Conservation (phyloP, 2,888 invertebrate genomes). For the Ptychoptera albimana region DNA sequence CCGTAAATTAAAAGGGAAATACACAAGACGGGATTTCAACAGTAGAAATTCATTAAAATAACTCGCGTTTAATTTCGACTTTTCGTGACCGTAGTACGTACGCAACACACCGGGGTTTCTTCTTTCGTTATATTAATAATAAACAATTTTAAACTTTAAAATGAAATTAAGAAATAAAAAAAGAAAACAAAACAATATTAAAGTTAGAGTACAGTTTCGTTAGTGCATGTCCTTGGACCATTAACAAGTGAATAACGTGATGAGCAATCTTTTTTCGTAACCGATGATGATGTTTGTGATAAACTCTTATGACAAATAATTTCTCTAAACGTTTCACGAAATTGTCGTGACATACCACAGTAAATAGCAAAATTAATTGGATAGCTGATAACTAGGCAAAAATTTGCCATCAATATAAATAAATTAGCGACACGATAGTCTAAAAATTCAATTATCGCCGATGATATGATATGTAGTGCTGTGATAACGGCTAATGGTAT, state of each 20-base stretch:
- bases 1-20: too few relatives aligned
- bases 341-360: conserved; percentile 89
- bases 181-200: neutral
- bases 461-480: conserved; percentile 65
- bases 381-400: conserved; percentile 80
- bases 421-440: conserved; percentile 65
- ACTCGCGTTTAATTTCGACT: too few relatives aligned
- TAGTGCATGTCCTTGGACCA: conserved; percentile 67
- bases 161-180: too few relatives aligned
- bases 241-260: conserved; percentile 69
- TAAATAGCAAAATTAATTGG: conserved; percentile 92
- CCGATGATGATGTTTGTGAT: conserved; percentile 31
- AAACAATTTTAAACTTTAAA: too few relatives aligned
- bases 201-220: conserved; percentile 51
- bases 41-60: too few relatives aligned
- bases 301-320: conserved; percentile 44
- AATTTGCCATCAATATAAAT: conserved; percentile 70
- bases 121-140: too few relatives aligned
- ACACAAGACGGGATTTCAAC: too few relatives aligned
- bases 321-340: conserved; percentile 84
- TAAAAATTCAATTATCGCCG: conserved; percentile 50
- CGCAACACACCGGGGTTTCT: too few relatives aligned
- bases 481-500: conserved; percentile 74
- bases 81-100: too few relatives aligned
- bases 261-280: conserved; percentile 48